Conservation (phyloP, 2,113 vertebrate genomes). For the Gavia stellata region DNA sequence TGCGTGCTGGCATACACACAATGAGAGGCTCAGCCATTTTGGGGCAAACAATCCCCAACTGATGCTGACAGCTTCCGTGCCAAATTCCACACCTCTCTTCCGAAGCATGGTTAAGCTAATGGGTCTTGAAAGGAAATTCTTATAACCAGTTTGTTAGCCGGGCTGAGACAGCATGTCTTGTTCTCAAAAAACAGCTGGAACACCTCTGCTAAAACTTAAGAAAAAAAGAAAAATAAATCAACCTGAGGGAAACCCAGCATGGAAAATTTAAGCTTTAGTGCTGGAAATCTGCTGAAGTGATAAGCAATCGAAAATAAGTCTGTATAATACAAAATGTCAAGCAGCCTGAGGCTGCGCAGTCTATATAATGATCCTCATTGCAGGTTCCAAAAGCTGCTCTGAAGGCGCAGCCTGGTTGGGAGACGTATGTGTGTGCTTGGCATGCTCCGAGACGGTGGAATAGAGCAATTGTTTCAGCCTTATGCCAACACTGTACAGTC, state of each 20-base stretch:
- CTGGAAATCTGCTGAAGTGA: conserved; percentile 24
- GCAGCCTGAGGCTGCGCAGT: not conserved
- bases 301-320: not conserved
- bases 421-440: not conserved
- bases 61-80: not conserved
- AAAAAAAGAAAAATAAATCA: not conserved
- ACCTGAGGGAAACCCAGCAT: conserved; percentile 45
- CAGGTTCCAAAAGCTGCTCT: not conserved
- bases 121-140: conserved; percentile 6
- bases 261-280: conserved; percentile 14
- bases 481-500: not conserved
- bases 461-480: not conserved
- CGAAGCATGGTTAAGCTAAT: conserved; percentile 1
- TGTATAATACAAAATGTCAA: not conserved
- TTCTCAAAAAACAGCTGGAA: conserved; percentile 44
- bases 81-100: not conserved
- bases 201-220: not conserved
- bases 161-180: not conserved
- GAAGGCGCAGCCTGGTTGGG: not conserved
- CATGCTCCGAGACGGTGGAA: fast-evolving
- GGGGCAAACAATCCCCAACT: not conserved
- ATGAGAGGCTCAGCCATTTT: not conserved
- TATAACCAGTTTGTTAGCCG: not conserved
- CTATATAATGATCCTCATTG: not conserved
- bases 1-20: not conserved